Conservation (phyloP, 2,797 vertebrate species). For the Cuculus canorus region DNA sequence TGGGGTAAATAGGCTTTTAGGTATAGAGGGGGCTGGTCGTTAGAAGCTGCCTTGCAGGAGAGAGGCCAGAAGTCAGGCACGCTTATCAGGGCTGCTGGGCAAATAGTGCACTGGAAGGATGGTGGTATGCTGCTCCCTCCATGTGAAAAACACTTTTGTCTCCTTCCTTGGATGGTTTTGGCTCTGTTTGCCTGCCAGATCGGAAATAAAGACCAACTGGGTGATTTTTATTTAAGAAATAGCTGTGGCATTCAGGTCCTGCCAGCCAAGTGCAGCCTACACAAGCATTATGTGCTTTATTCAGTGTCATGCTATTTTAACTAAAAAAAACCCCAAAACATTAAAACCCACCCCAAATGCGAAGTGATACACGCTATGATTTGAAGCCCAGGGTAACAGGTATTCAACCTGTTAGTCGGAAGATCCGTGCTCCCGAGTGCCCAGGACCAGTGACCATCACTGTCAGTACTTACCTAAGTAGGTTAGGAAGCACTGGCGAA, state of each 20-base stretch:
- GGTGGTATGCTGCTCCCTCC: background rate
- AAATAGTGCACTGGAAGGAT: background rate
- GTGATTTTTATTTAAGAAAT: background rate
- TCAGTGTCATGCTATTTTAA: background rate
- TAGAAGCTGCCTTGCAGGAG: background rate
- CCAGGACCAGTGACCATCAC: background rate
- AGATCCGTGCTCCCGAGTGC: background rate
- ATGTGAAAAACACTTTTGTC: background rate
- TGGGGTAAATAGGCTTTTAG: background rate
- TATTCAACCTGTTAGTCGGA: background rate
- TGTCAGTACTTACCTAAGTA: fast-evolving
- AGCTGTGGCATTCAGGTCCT: conserved; percentile 4
- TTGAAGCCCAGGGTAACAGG: background rate
- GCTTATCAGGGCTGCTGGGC: background rate
- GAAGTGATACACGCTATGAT: background rate
- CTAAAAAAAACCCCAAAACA: background rate
- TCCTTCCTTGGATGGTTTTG: background rate
- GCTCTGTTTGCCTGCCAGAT: background rate
- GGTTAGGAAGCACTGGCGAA: fast-evolving
- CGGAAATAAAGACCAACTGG: background rate
- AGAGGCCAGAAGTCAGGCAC: background rate
- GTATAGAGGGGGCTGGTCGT: background rate
- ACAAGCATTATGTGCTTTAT: conserved; percentile 5
- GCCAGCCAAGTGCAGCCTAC: conserved; percentile 25
- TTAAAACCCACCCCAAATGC: background rate